Base-by-base conservation (phyloP, 1,140 invertebrate species). In the Macrotrachela quadricornifera region DNA sequence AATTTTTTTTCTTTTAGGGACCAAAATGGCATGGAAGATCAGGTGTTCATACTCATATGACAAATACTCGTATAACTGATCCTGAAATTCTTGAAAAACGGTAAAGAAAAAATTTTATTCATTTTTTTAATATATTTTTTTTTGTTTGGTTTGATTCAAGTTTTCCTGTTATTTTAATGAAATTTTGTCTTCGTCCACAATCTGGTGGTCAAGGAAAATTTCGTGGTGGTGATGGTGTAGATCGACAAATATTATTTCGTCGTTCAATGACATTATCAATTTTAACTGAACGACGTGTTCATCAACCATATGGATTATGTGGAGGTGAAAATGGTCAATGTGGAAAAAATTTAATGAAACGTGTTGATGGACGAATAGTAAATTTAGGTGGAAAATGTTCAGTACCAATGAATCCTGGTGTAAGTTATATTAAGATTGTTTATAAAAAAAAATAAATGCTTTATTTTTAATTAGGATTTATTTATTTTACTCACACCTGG, bases 51-150 rank as follows among this genome's bases (percentile, higher is more conserved):
- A 84, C 83, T 0, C 92, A 99, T 65, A 99, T 99, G 92, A 97
- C 94, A 0, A 99, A 99, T 70, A 99, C 92, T 0, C 75, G 92
- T 57, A 97, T 97, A 51, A 99, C 92, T 0, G 92, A 97, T 72
- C 21, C 21, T 4, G 21, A 30, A 30, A 30, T 30, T 30, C 21
- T 30, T 2, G 21, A 30, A 30, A 30, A 30, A 30, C 74, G 75
- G 51, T 97, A 96, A 56, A n/a, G n/a, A n/a, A n/a, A n/a, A n/a
- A n/a, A n/a, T n/a, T n/a, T n/a, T n/a, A n/a, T n/a, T n/a, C n/a
- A n/a, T n/a, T n/a, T n/a, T n/a, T n/a, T n/a, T n/a, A n/a, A n/a
- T n/a, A n/a, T n/a, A n/a, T n/a, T n/a, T n/a, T n/a, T n/a, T n/a
- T n/a, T n/a, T n/a, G n/a, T n/a, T n/a, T n/a, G n/a, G n/a, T n/a